These are phyloP conservation scores for Pelobates fuscus DNA, from an alignment of 2,113 vertebrate genomes.

Conservation along the genomic window DNA sequence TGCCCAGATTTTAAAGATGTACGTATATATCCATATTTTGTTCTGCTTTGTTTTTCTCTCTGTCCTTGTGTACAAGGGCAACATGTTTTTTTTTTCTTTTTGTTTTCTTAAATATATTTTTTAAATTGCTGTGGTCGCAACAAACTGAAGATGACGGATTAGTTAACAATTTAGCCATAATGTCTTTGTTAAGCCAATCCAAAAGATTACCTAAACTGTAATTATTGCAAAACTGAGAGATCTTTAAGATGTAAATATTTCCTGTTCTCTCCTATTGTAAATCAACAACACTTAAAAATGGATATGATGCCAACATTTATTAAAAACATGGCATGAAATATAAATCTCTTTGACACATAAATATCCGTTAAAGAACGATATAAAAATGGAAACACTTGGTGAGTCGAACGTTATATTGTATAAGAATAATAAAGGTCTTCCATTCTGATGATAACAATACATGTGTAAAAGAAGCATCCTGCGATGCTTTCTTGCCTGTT, in stretches of 20 bases:
- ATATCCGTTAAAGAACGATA: not conserved
- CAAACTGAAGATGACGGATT: slow-evolving; percentile 16
- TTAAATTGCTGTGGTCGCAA: not conserved
- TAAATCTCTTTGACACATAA: not conserved
- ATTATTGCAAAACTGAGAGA: not conserved
- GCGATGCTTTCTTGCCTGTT: no score
- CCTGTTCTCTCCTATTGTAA: not conserved
- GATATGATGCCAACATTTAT: not conserved
- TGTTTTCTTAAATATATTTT: no score
- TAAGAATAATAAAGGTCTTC: slow-evolving; percentile 3
- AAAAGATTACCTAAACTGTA: slow-evolving; percentile 6
- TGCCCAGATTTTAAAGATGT: no score
- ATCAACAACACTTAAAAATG: no score
- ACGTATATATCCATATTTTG: no score
- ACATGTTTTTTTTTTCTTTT: no score
- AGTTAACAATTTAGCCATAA: not conserved
- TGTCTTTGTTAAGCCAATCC: not conserved
- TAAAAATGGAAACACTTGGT: not conserved
- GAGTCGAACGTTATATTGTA: not conserved
- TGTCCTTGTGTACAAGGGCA: no score
- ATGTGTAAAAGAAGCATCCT: no score
- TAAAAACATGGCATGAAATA: not conserved
- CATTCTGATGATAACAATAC: no score
- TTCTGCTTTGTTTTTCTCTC: no score
- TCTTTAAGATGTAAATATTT: slow-evolving; percentile 18